Evolutionary conservation across 1,140 invertebrate genomes (phyloP), one percentile per base, ranked within the genome.

Genomic region (Hylaeus anthracinus): DNA sequence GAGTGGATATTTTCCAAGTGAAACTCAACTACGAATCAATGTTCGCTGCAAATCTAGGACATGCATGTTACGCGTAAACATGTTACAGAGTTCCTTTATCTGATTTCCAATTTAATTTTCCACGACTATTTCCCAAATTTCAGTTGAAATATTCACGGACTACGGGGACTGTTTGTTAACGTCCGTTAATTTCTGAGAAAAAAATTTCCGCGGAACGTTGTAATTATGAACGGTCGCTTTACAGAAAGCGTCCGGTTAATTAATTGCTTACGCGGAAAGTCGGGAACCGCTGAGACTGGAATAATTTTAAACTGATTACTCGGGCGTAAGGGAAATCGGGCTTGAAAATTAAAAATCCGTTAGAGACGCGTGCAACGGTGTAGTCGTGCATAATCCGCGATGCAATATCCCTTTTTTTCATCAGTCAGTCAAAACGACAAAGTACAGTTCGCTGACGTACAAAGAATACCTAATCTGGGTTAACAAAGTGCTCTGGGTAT

Each of bases 221-320:
- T 45, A 58, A 63, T 73, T 63, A 51, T 51, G n/a, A 39, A 15
- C 45, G 43, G 14, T 58, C 14, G 2, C 9, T 37, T 8, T 64
- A 5, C 9, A 15, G 37, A 39, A 58, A 51, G 14, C 45, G 12
- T 6, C 9, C 26, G 45, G 60, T 65, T 74, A 64, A 74, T 64
- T 74, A 74, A 74, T 74, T 65, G 72, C 14, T 12, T n/a, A 60
- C 37, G 43, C 43, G 26, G 45, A 14, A 37, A 14, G 56, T n/a
- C 41, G 48, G 4, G 15, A 43, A 48, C 63, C 63, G 63, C 15
- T 15, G 64, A 26, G 64, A 66, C 64, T 43, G 15, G 26, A 48
- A 66, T 48, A 74, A 74, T 74, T 74, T 65, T n/a, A 74, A 65
- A 74, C 60, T 65, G 72, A 65, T 74, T 74, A 74, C 37, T 5